Conservation (phyloP, 1,140 invertebrate species). For the Coelopa frigida region DNA sequence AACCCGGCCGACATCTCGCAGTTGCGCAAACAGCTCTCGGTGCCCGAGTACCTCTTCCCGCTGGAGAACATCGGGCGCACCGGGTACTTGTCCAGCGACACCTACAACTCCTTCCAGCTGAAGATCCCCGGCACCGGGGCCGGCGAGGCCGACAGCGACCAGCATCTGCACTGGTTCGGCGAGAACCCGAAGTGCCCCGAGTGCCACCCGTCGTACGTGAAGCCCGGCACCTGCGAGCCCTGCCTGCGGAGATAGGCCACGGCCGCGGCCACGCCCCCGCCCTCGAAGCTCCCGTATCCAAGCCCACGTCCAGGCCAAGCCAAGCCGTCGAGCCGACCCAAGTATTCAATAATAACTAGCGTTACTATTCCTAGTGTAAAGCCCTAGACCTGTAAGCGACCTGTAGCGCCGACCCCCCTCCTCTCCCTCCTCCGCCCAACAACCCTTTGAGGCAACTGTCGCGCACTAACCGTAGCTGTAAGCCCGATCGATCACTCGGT, state of each 20-base stretch:
- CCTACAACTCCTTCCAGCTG: conserved; percentile 52
- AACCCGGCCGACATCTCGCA: conserved; percentile 28
- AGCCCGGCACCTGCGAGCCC: conserved; percentile 52
- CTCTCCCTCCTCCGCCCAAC: no score
- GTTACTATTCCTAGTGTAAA: no score
- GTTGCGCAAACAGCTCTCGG: conserved; percentile 37
- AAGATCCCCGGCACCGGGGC: conserved; percentile 46
- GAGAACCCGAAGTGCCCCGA: conserved; percentile 54
- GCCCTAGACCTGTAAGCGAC: no score
- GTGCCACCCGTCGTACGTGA: conserved; percentile 53
- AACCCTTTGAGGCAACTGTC: no score
- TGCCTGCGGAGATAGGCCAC: conserved; percentile 47
- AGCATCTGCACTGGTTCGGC: conserved; percentile 46
- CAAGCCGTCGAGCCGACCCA: no score
- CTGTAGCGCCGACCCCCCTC: no score
- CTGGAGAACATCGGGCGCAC: conserved; percentile 48
- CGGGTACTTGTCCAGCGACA: conserved; percentile 49
- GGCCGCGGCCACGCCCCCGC: no score
- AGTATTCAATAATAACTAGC: no score
- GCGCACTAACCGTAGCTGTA: no score
- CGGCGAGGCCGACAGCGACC: conserved; percentile 12
- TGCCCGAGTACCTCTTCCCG: conserved; percentile 53
- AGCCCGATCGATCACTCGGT: no score
- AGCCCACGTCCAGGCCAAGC: no score
- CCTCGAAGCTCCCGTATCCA: no score